Evolutionary conservation across 2,797 vertebrate species (phyloP), one percentile per base, ranked within the genome.

Genomic region (Oophaga sylvatica): DNA sequence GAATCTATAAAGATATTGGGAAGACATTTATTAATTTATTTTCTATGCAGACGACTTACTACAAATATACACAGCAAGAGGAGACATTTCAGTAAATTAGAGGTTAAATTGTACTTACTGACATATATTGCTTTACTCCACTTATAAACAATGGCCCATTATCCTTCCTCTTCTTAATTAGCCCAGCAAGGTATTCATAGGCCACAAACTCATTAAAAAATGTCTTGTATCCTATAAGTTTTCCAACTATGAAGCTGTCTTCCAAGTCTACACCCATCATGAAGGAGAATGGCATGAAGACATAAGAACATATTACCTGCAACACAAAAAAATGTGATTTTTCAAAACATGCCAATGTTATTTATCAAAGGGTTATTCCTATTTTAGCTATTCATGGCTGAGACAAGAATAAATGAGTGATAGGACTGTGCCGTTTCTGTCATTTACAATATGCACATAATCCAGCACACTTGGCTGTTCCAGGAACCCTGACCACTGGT

Each of bases 151-250:
- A 93, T 10, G 93, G 94, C 6, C 94, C 96, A 62, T 94, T 96
- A 1, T 89, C 91, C 91, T 95, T 89, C 88, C 97, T 92, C 89
- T 90, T 94, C 35, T 90, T 90, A 70, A 97, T 97, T 60, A 96
- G 80, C 86, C 92, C 90, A n/a, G 96, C 94, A 90, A 97, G 93
- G 15, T 92, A 94, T 87, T 97, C 91, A 81, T 95, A 97, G 87
- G 96, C 96, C 90, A 98, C 93, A 93, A 98, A 97, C 92, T 97
- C 97, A 92, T 96, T 97, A 91, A 98, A 95, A 91, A 98, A 97
- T 7, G 95, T 97, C 93, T 97, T 98, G 75, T 94, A 93, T 16
- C 96, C 97, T 80, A 98, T 93, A 81, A 98, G 95, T 90, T 95
- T 95, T 45, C 94, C 97, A 0, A 98, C 95, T 45, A 96, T 92